These are phyloP conservation scores for Nasua narica DNA, from an alignment of 2,797 vertebrate genomes.

Conservation along the genomic window DNA sequence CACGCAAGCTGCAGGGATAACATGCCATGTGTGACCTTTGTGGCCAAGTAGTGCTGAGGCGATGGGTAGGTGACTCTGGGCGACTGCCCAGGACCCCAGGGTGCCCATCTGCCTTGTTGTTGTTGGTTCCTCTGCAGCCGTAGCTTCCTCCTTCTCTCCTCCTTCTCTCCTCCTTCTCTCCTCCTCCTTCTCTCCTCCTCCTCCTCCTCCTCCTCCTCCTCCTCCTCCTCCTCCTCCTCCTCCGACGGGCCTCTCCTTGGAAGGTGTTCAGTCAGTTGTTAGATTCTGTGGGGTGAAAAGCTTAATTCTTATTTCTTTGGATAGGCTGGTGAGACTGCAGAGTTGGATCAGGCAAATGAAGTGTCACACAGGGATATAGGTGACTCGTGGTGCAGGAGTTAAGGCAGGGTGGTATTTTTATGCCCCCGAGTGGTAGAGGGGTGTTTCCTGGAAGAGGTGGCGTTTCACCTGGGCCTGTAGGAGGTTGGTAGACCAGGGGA, in stretches of 20 bases:
- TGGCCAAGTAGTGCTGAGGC: too few relatives aligned
- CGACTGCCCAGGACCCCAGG: rapidly evolving
- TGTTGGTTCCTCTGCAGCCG: not conserved
- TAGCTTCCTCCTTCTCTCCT: not conserved
- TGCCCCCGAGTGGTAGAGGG: rapidly evolving
- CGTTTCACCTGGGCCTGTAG: not conserved
- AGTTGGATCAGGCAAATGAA: not conserved
- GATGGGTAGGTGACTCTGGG: not conserved
- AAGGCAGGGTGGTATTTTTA: not conserved
- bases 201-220: too few relatives aligned
- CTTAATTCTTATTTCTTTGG: not conserved
- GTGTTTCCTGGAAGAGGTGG: not conserved
- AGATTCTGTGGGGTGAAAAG: not conserved
- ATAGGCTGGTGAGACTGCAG: not conserved
- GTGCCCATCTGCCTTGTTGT: not conserved
- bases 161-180: not conserved
- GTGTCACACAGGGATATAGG: not conserved
- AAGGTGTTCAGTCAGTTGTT: not conserved
- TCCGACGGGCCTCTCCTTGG: not conserved
- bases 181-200: too few relatives aligned
- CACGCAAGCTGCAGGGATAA: not conserved
- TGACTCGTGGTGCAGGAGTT: not conserved
- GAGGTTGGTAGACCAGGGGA: not conserved
- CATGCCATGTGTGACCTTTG: not conserved
- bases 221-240: not conserved